Base-by-base conservation (phyloP, 2,797 vertebrate species). In the Brachymystax lenok region DNA sequence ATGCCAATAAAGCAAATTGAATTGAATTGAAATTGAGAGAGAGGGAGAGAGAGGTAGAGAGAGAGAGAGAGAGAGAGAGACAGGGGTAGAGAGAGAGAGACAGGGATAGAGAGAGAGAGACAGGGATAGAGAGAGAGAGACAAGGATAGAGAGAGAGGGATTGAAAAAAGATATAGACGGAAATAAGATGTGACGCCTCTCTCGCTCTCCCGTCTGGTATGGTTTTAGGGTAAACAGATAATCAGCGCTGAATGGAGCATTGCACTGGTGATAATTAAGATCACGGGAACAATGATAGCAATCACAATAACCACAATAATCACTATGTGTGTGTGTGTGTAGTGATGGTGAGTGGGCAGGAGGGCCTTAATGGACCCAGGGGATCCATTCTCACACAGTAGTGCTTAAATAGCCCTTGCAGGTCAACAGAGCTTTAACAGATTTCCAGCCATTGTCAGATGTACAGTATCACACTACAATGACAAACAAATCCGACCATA, bases 211-310 rank as follows among this genome's bases (percentile, higher is more conserved):
- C 85, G 88, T 88, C 83, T 83, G 69, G 77, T 86, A 88, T 84
- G 88, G 83, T 89, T 90, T 92, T 91, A 90, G 88, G 84, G 90
- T 90, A 92, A 93, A 91, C 88, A 91, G 86, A 86, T 84, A 61
- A 73, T 79, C 40, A 77, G 87, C 83, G 87, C 87, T 86, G 87
- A 88, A 87, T 85, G 81, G 80, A 88, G 83, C 88, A 88, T 88
- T 81, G 84, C 87, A 85, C 81, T 4, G 35, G 84, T 83, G 85
- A 86, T 92, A 91, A 92, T 90, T 88, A 85, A 85, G 30, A n/a
- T 89, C 88, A 93, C 89, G 89, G 87, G 86, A 85, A 87, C 88
- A 84, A 91, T 91, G 91, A 93, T 91, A 88, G 89, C 89, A 91
- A 91, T 92, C 90, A 91, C 74, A 12, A 86, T 85, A 89, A 90